Evolutionary conservation across 2,113 vertebrate species (phyloP).

Genomic region (Peromyscus leucopus): DNA sequence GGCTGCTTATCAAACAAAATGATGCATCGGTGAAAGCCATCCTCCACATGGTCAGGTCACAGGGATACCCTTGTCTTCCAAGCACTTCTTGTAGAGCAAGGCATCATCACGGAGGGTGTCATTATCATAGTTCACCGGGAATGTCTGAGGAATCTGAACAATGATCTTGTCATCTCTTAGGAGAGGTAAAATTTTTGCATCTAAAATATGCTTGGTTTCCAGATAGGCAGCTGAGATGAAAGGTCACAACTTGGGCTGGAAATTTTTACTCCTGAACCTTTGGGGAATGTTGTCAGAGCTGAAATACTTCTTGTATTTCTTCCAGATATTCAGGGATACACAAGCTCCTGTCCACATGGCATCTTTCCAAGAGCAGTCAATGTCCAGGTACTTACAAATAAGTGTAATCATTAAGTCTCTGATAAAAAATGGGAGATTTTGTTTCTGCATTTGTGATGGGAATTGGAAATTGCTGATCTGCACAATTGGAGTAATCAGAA

Average conservation of each 20-base stretch:
- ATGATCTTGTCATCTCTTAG: constrained; percentile 75
- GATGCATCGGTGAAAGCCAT: constrained; percentile 89
- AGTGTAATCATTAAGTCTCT: constrained; percentile 24
- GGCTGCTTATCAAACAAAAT: constrained; percentile 58
- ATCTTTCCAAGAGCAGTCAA: constrained; percentile 66
- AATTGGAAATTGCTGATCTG: not conserved
- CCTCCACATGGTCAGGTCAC: constrained; percentile 88
- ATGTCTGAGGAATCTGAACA: constrained; percentile 81
- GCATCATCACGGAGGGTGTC: constrained; percentile 90
- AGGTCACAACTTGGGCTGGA: not conserved
- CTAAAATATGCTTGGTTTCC: rapidly evolving
- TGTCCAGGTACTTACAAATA: constrained; percentile 85
- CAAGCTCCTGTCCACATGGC: constrained; percentile 77
- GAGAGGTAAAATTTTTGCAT: constrained; percentile 47
- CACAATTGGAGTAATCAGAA: constrained; percentile 72
- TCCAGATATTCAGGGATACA: constrained; percentile 83
- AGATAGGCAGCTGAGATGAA: constrained; percentile 81
- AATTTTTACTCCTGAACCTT: constrained; percentile 75
- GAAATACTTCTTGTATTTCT: constrained; percentile 81
- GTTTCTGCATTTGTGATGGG: not conserved
- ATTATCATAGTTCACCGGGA: constrained; percentile 85
- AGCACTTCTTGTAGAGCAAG: constrained; percentile 88
- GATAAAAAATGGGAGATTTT: not conserved
- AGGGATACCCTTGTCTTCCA: constrained; percentile 86
- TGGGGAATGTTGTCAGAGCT: constrained; percentile 70